Evolutionary conservation across 64 coral and sea anemone genomes (phyloP), one percentile per base, ranked within the genome.

Genomic region (Porites australiensis): DNA sequence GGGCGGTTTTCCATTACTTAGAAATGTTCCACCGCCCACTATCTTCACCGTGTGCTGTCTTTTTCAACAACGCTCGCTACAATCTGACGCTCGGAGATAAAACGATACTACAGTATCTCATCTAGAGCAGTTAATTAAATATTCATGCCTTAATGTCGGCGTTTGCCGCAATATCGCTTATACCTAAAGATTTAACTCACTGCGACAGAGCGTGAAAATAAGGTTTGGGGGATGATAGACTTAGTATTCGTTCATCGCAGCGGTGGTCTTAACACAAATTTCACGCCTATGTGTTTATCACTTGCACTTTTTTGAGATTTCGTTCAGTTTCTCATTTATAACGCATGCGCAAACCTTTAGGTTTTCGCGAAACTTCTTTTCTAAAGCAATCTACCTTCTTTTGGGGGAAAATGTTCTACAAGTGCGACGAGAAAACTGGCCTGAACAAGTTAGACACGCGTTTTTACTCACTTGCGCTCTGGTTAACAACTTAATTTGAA

Each of bases 321-420:
- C 81, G 9, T 20, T 68, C 62, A 3, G 15, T 84, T 80, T 84
- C 16, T 13, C 69, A 9, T 13, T 5, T 18, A 84, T 45, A 84
- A 84, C 81, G 81, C 81, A 84, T 84, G 81, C 81, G 81, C 81
- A 84, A 11, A 68, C 10, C 81, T 69, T 67, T 63, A 50, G 5
- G 44, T 15, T 84, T 68, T 13, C 9, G 1, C 62, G 46, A 3
- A 67, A 50, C 5, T 22, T 3, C 6, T 68, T 84, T 50, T 48
- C 3, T n/a, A 44, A 5, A 11, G 73, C 48, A 20, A 55, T 68
- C 8, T 49, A 16, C 8, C 46, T 16, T 4, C 69, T 84, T 84
- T 84, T 63, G 50, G 12, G 6, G 18, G 6, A 46, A 15, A 18
- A 47, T 52, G 50, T 21, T 11, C 4, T 47, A 2, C 1, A 6